Evolutionary conservation across 2,888 invertebrate genomes (phyloP).

Genomic region (Orthosia incerta): DNA sequence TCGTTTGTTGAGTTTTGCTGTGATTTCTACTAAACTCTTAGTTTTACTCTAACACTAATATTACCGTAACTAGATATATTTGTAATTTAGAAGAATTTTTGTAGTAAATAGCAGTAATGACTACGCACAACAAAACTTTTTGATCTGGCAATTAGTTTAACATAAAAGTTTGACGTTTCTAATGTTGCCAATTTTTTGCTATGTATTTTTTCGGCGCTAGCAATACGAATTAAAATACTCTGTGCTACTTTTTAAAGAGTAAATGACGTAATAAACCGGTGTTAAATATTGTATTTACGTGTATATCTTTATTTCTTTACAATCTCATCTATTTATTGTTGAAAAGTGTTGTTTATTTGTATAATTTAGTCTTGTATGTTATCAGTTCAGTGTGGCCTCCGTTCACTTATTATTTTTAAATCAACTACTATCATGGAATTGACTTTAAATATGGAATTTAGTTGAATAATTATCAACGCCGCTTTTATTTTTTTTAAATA

Average conservation of each 20-base stretch:
- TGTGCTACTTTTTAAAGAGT: slow-evolving; percentile 57
- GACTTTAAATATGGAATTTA: not conserved
- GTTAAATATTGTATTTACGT: slow-evolving; percentile 41
- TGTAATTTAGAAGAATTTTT: slow-evolving; percentile 40
- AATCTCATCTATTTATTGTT: slow-evolving; percentile 53
- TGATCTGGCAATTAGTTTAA: slow-evolving; percentile 26
- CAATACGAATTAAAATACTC: slow-evolving; percentile 63
- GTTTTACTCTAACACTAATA: slow-evolving; percentile 55
- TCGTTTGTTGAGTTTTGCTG: slow-evolving; percentile 81
- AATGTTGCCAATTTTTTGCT: slow-evolving; percentile 48
- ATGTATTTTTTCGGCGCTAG: slow-evolving; percentile 45
- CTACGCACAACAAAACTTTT: slow-evolving; percentile 24
- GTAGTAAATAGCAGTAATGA: slow-evolving; percentile 33
- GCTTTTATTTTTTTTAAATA: too few relatives aligned
- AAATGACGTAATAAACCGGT: slow-evolving; percentile 49
- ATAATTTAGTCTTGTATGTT: slow-evolving; percentile 63
- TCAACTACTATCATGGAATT: slow-evolving; percentile 2
- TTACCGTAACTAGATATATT: slow-evolving; percentile 59
- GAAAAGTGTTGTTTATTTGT: slow-evolving; percentile 58
- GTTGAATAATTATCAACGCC: not conserved
- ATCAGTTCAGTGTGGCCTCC: slow-evolving; percentile 51
- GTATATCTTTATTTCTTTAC: slow-evolving; percentile 26
- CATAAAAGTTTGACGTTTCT: slow-evolving; percentile 14
- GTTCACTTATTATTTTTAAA: slow-evolving; percentile 7
- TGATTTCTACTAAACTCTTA: slow-evolving; percentile 83